Evolutionary conservation across 2,113 vertebrate genomes (phyloP).

Genomic region (Colistium nudipinnis): DNA sequence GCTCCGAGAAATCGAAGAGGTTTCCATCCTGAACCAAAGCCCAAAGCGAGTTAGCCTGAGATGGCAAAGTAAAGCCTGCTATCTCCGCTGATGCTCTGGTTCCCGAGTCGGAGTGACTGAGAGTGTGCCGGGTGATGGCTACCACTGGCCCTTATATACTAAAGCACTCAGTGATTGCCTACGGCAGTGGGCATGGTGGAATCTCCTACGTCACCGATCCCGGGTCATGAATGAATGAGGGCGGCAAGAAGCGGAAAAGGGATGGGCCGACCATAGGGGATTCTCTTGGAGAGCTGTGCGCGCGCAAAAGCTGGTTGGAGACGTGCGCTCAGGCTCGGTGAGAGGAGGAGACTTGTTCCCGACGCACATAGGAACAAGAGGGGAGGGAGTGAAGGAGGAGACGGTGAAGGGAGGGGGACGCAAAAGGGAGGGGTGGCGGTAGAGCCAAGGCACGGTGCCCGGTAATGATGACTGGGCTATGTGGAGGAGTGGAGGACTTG

Average conservation of each 20-base stretch:
- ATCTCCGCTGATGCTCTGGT: conserved; percentile 86
- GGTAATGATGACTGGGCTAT: conserved; percentile 70
- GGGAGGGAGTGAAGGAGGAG: conserved; percentile 35
- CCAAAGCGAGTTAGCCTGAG: conserved; percentile 86
- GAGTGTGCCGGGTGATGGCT: conserved; percentile 74
- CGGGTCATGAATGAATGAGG: conserved; percentile 80
- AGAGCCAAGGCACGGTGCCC: conserved; percentile 64
- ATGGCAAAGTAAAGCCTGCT: conserved; percentile 80
- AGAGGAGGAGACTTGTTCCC: conserved; percentile 69
- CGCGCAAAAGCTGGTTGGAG: conserved; percentile 70
- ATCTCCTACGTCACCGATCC: conserved; percentile 82
- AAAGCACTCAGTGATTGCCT: conserved; percentile 71
- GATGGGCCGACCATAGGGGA: conserved; percentile 66
- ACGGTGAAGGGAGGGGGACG: conserved; percentile 21
- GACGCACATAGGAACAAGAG: conserved; percentile 51
- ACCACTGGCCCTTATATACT: conserved; percentile 76
- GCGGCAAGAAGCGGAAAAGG: conserved; percentile 76
- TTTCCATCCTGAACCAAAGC: conserved; percentile 86
- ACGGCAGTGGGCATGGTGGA: conserved; percentile 82
- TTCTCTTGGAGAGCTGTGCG: conserved; percentile 62
- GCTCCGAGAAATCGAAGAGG: conserved; percentile 78
- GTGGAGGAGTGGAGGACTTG: conserved; percentile 75
- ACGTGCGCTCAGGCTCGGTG: conserved; percentile 48
- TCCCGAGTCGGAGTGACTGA: conserved; percentile 84
- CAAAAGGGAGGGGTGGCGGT: conserved; percentile 26